Conservation (phyloP, 2,888 invertebrate genomes). For the Ptilodon capucinus region DNA sequence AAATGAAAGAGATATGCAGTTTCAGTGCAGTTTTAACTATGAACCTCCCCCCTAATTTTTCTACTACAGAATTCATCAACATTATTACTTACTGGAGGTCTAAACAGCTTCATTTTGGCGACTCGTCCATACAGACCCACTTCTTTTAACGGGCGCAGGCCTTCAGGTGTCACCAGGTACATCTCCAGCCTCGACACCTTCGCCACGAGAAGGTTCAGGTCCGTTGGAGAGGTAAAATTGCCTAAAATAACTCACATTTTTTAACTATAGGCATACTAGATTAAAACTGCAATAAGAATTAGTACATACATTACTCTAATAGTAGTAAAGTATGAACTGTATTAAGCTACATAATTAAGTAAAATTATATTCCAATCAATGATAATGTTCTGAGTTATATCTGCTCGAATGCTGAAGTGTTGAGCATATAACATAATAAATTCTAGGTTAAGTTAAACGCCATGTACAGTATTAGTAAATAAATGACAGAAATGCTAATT, state of each 20-base stretch:
- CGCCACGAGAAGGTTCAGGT: constrained; percentile 97
- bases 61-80: too few species aligned
- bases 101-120: constrained; percentile 96
- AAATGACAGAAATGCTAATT: neutral
- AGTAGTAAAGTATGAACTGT: too few species aligned
- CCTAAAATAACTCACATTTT: constrained; percentile 82
- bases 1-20: too few species aligned
- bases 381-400: too few species aligned
- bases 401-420: too few species aligned
- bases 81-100: constrained; percentile 88
- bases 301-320: too few species aligned
- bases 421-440: neutral
- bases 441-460: neutral
- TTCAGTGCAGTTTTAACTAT: too few species aligned
- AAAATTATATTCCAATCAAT: too few species aligned
- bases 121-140: constrained; percentile 97
- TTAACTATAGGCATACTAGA: neutral
- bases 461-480: neutral
- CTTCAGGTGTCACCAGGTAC: constrained; percentile 97
- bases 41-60: too few species aligned
- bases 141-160: constrained; percentile 96
- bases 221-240: constrained; percentile 96
- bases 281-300: too few species aligned
- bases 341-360: too few species aligned
- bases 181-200: constrained; percentile 97